Evolutionary conservation across 2,113 vertebrate species (phyloP).

Genomic region (Ciconia stormi): DNA sequence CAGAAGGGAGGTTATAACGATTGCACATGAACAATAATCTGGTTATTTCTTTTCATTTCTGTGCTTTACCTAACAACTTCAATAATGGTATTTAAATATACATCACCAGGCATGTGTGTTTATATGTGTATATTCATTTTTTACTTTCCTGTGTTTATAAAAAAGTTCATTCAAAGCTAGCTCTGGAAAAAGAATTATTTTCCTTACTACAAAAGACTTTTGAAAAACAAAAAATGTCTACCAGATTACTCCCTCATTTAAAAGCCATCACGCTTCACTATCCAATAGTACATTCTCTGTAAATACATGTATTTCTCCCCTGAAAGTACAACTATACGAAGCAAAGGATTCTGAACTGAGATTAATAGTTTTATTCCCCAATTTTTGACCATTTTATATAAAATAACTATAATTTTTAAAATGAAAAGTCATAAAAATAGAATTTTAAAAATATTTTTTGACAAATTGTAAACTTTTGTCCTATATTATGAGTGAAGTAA

Average conservation of each 20-base stretch:
- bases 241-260: neutral
- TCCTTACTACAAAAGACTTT: neutral
- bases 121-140: neutral
- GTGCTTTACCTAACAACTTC: neutral
- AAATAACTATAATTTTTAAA: neutral
- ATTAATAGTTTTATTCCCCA: neutral
- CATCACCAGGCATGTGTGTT: neutral
- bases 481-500: neutral
- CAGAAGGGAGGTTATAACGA: neutral
- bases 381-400: neutral
- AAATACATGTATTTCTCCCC: neutral
- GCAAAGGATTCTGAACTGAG: neutral
- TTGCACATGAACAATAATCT: neutral
- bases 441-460: neutral
- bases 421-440: neutral
- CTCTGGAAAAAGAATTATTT: neutral
- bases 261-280: accelerated
- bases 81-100: neutral
- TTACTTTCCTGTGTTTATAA: neutral
- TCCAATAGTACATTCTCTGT: neutral
- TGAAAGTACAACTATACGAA: neutral
- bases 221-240: neutral
- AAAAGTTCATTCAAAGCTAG: neutral
- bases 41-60: neutral
- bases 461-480: neutral